A percentile compares a stretch with the other conserved stretches of the same genome.
Evolutionary conservation across 2,888 invertebrate genomes (phyloP).

Genomic region (Lithophane ornitopus): DNA sequence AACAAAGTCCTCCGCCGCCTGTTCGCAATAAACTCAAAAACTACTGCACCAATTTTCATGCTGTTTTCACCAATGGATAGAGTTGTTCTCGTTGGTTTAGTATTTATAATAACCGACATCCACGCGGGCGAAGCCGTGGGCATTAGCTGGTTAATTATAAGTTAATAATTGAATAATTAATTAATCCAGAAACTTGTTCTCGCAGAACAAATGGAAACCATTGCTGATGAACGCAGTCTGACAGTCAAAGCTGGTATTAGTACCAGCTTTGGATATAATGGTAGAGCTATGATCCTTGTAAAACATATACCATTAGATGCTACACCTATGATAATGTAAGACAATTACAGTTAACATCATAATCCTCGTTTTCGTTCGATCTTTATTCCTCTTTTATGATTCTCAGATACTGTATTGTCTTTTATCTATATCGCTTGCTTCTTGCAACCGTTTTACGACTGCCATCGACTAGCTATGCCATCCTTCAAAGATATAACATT

Average conservation of each 20-base stretch:
- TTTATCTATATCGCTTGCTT: slow-evolving; percentile 20
- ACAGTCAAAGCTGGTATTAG: not conserved
- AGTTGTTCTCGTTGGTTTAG: too few species aligned
- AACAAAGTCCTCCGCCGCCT: too few species aligned
- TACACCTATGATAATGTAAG: not conserved
- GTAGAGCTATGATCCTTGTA: not conserved
- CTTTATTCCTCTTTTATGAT: slow-evolving; percentile 1
- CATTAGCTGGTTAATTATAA: too few species aligned
- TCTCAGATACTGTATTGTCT: slow-evolving; percentile 5
- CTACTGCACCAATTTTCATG: too few species aligned
- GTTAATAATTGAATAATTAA: not conserved
- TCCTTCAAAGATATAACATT: slow-evolving; percentile 10
- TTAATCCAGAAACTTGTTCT: not conserved
- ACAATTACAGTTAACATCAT: not conserved
- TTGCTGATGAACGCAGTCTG: not conserved
- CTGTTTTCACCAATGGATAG: too few species aligned
- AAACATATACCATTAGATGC: not conserved
- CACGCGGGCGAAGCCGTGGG: too few species aligned
- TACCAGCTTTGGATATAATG: too few species aligned
- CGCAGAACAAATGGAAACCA: not conserved
- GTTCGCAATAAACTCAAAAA: too few species aligned
- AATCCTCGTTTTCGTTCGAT: not conserved
- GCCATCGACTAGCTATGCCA: slow-evolving; percentile 10
- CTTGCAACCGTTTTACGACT: slow-evolving; percentile 30
- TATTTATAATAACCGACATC: too few species aligned